A percentile compares a stretch with the other conserved stretches of the same genome.
These are phyloP conservation scores for Neodiprion fabricii DNA, from an alignment of 1,140 invertebrate species.

Conservation along the genomic window DNA sequence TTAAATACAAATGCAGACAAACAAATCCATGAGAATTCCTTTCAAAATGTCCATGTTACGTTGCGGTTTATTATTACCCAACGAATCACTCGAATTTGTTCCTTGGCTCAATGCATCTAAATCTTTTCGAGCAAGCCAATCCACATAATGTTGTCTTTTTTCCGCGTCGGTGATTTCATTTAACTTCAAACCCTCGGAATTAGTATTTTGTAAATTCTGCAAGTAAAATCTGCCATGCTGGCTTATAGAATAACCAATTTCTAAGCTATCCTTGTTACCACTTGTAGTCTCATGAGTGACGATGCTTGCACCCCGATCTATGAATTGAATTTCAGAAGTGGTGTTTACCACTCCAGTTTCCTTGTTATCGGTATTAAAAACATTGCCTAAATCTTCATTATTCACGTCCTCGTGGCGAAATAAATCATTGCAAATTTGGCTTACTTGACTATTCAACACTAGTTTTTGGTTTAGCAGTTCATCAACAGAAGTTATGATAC, in stretches of 20 bases:
- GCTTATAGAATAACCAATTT: slow-evolving; percentile 51
- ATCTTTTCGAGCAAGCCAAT: slow-evolving; percentile 40
- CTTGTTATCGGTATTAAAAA: not conserved
- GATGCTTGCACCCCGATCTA: slow-evolving; percentile 20
- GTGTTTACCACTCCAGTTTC: not conserved
- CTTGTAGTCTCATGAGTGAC: slow-evolving; percentile 36
- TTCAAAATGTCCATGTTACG: slow-evolving; percentile 51
- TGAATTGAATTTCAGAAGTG: not conserved
- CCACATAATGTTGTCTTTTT: slow-evolving; percentile 39
- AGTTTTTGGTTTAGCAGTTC: not conserved
- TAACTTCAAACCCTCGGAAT: slow-evolving; percentile 20
- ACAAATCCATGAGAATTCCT: slow-evolving; percentile 53
- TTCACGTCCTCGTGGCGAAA: not conserved
- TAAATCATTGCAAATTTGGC: not conserved
- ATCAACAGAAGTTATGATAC: not conserved
- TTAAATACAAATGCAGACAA: slow-evolving; percentile 54
- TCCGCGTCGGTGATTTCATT: slow-evolving; percentile 25
- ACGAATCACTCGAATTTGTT: slow-evolving; percentile 40
- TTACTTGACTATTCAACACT: slow-evolving; percentile 3
- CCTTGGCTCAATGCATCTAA: slow-evolving; percentile 37
- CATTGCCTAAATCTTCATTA: not conserved
- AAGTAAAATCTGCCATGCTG: slow-evolving; percentile 42
- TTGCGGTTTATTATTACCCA: slow-evolving; percentile 41
- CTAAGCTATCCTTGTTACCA: slow-evolving; percentile 47
- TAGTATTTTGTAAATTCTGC: slow-evolving; percentile 36